Base-by-base conservation (phyloP, 2,797 vertebrate species). In the Tangara arthus region DNA sequence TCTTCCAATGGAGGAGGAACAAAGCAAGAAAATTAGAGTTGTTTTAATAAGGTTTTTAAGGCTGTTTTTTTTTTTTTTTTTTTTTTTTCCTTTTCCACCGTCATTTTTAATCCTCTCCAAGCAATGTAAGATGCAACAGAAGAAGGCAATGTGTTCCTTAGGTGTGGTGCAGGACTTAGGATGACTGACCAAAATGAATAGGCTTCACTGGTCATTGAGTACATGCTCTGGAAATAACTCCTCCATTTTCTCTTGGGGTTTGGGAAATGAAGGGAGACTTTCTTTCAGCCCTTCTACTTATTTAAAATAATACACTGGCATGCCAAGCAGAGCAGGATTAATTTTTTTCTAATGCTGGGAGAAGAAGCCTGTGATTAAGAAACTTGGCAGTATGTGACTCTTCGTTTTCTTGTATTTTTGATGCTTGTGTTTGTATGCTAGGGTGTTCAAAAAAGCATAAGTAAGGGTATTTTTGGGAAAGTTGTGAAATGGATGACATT, bases 171-270 rank as follows among this genome's bases (percentile, higher is more conserved):
- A 71, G 75, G 56, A 44, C 59, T 75, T 94, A 30, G 0, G 72
- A 85, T 9, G 9, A 53, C 77, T 86, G 56, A 86, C 90, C 83
- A 72, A 90, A 91, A 94, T 70, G 85, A 95, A 12, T n/a, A 87
- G 68, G 49, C 82, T 87, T 87, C 50, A 32, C 52, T 95, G 59
- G 50, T 61, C 79, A 59, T 13, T 94, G 85, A 70, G 8, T 75
- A 42, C 47, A 66, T 71, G 71, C 70, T 95, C 66, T 89, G 91
- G 83, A 96, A 96, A 89, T 80, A 95, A 87, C 68, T 91, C 42
- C 64, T 87, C 22, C 4, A 7, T 46, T 46, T 46, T 46, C 44
- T 50, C 59, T 53, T 72, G 90, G 56, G 83, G 24, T 87, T 95
- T 95, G 44, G 28, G 52, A 93, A 56, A 44, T 95, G 73, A 94